Evolutionary conservation across 2,888 invertebrate species (phyloP), one percentile per base, ranked within the genome.

Genomic region (Acleris holmiana): DNA sequence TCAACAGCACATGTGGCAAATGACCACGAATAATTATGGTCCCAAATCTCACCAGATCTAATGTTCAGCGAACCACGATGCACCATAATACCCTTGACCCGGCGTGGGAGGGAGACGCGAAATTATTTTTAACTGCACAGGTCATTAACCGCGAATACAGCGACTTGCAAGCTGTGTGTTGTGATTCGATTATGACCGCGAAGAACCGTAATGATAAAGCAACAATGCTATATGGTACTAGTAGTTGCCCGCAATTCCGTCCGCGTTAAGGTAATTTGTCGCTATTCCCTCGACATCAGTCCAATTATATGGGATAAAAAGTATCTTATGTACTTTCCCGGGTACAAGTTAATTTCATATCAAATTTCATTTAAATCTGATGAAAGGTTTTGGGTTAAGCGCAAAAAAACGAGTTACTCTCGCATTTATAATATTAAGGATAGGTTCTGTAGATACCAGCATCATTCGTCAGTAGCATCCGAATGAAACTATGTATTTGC

Each of bases 71-170:
- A 44, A 61, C 49, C 54, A 61, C 68, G 68, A 66, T 70, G 66
- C 69, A 70, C 66, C 70, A 69, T 55, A 67, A 69, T 74, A 82
- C 79, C 86, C 88, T 87, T 88, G 85, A 87, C 86, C 87, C 76
- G 83, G 75, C 82, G 86, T 86, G 83, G 86, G 85, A 85, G 80
- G 80, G 77, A 82, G 76, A 73, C 72, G 76, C 76, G 70, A 74
- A 77, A 67, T 76, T 87, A 87, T 86, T 86, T 88, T 87, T 86
- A 86, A 84, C 80, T 71, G 72, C 68, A 64, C 73, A 71, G 83
- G 85, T 89, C 88, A 81, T 80, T 82, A 80, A 81, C 87, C 88
- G 82, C 73, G 71, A 74, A 69, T 71, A 71, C 76, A 75, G 74
- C 72, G 71, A 76, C 74, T 74, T 75, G 77, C 74, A 76, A 77